These are phyloP conservation scores for Nowickia ferox DNA, from an alignment of 2,888 invertebrate genomes.

Conservation along the genomic window DNA sequence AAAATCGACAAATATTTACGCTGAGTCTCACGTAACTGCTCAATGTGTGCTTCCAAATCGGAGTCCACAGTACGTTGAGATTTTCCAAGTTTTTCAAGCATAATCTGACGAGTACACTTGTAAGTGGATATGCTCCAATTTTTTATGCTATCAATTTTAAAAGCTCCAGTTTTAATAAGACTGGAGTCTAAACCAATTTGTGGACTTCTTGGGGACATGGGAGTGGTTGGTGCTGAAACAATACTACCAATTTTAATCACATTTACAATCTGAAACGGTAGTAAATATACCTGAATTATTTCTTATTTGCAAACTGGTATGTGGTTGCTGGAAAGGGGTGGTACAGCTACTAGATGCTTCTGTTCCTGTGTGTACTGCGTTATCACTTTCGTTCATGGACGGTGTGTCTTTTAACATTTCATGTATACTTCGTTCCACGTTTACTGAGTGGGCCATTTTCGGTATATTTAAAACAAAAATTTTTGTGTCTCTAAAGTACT, in stretches of 20 bases:
- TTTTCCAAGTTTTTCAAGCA: constrained; percentile 98
- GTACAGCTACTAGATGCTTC: constrained; percentile 83
- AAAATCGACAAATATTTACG: constrained; percentile 95
- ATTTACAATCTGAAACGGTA: background rate
- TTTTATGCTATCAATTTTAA: constrained; percentile 95
- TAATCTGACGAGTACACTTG: constrained; percentile 98
- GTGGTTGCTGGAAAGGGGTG: constrained; percentile 86
- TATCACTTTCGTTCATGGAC: constrained; percentile 89
- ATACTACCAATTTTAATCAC: background rate
- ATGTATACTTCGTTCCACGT: constrained; percentile 85
- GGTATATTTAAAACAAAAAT: background rate
- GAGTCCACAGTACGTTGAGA: constrained; percentile 94
- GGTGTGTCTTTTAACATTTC: constrained; percentile 94
- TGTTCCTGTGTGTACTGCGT: constrained; percentile 89
- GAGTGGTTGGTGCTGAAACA: constrained; percentile 83
- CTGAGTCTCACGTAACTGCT: constrained; percentile 95
- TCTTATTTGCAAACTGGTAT: constrained; percentile 88
- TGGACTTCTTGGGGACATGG: constrained; percentile 83
- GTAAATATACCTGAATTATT: constrained; percentile 85
- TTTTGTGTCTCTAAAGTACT: background rate
- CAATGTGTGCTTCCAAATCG: constrained; percentile 97
- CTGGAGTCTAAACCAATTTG: constrained; percentile 78
- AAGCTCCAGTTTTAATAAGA: constrained; percentile 83
- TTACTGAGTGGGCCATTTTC: constrained; percentile 78
- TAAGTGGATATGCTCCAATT: constrained; percentile 99